Conservation (phyloP, 1,140 invertebrate genomes). For the Venturia canescens region DNA sequence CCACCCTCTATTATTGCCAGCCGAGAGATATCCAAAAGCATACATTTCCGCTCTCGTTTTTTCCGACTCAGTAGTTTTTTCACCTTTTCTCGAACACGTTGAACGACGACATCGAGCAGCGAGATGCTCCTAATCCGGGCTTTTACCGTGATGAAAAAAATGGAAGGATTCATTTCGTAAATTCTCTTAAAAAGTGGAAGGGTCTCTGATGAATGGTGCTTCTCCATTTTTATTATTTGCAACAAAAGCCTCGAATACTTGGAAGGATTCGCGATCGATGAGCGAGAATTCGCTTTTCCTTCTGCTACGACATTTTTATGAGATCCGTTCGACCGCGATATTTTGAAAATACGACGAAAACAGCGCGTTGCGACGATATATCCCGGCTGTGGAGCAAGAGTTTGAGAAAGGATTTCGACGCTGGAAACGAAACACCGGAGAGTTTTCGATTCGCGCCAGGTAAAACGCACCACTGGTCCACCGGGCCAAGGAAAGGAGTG, state of each 20-base stretch:
- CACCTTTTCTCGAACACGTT: not conserved
- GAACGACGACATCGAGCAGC: too few relatives aligned
- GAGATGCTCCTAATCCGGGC: too few relatives aligned
- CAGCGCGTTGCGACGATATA: not conserved
- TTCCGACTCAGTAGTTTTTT: not conserved
- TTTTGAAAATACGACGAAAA: constrained; percentile 7
- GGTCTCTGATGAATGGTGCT: too few relatives aligned
- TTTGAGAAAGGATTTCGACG: constrained; percentile 23
- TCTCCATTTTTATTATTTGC: not conserved
- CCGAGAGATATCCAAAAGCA: constrained; percentile 15
- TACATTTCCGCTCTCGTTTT: not conserved
- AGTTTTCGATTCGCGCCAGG: constrained; percentile 28
- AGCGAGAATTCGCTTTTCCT: not conserved
- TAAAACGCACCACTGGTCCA: constrained; percentile 11
- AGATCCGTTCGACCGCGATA: not conserved
- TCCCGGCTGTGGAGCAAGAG: not conserved
- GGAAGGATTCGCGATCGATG: not conserved
- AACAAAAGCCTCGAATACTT: not conserved
- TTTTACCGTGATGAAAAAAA: too few relatives aligned
- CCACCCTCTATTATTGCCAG: constrained; percentile 18
- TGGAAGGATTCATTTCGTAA: too few relatives aligned
- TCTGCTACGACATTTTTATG: not conserved
- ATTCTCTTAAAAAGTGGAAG: too few relatives aligned
- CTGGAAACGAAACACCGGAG: constrained; percentile 14
- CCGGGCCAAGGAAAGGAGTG: not conserved